Evolutionary conservation across 2,797 vertebrate species (phyloP), one percentile per base, ranked within the genome.

Genomic region (Galagoides demidoff): DNA sequence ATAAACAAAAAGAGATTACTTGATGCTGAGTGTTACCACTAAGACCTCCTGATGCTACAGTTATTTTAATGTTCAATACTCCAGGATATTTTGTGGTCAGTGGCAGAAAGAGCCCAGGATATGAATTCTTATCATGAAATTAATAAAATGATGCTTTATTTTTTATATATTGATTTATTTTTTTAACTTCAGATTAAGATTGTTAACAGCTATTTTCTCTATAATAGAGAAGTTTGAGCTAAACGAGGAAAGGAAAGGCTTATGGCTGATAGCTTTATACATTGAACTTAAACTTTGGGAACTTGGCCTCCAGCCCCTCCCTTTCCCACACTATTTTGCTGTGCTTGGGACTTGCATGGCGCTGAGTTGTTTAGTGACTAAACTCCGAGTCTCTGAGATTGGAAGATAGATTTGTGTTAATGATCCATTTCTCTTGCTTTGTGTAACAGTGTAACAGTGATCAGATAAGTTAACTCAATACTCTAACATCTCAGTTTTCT

Each of bases 171-270:
- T 89, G 23, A 86, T 13, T 64, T 78, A 84, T 77, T 89, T 77
- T 90, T 95, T 89, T 93, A 68, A 83, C 34, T 94, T 91, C 86
- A 61, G 63, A 73, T 79, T 20, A 90, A 87, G 39, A 88, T 29
- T 79, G 19, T 52, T 76, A n/a, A 31, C 45, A 95, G 22, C 11
- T 90, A 4, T 94, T 85, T 85, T 34, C 20, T 59, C 22, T 92
- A 71, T 81, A 64, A 78, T 43, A 78, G 22, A 95, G 25, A 83
- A 93, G 86, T 68, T 88, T 29, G 17, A 94, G 19, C 7, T 45
- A 64, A 89, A 94, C 88, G 31, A 86, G 23, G 57, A 23, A 91
- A 86, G 7, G 29, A 11, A 78, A 64, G 20, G 17, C 2, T 39
- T 52, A 49, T 64, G 3, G 6, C 57, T 79, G 14, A 22, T 63